Evolutionary conservation across 2,113 vertebrate species (phyloP).

Genomic region (Lichenostomus cassidix): DNA sequence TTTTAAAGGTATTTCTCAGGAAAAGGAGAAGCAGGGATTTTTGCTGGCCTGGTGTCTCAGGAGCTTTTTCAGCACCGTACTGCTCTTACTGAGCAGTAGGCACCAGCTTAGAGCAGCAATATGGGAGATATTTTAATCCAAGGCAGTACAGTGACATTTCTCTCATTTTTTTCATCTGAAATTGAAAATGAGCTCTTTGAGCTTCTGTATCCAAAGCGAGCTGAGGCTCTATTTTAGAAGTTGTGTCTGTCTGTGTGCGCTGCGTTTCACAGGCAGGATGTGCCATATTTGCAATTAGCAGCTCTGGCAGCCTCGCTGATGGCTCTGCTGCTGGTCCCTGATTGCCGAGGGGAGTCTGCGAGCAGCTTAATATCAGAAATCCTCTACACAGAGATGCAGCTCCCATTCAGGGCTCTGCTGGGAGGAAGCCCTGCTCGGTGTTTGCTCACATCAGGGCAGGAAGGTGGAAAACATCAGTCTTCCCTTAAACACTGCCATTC

Average conservation of each 20-base stretch:
- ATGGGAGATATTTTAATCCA: constrained; percentile 63
- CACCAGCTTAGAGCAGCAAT: constrained; percentile 38
- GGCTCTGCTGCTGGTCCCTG: not conserved
- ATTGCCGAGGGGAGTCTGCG: constrained; percentile 16
- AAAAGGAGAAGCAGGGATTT: not conserved
- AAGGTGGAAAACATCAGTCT: not conserved
- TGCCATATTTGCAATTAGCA: constrained; percentile 66
- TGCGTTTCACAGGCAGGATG: constrained; percentile 50
- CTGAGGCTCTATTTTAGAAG: constrained; percentile 63
- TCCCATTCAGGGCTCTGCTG: not conserved
- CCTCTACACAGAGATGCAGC: not conserved
- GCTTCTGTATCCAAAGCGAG: constrained; percentile 44
- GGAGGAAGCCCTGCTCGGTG: not conserved
- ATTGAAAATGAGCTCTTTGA: constrained; percentile 57
- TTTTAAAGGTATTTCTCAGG: not conserved
- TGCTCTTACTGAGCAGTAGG: constrained; percentile 56
- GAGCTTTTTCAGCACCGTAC: constrained; percentile 6
- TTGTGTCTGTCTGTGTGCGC: constrained; percentile 65
- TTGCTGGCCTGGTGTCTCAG: constrained; percentile 22
- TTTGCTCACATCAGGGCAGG: not conserved
- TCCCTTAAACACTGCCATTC: fast-evolving
- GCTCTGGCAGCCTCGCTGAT: constrained; percentile 48
- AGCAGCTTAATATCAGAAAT: not conserved
- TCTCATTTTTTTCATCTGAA: constrained; percentile 52
- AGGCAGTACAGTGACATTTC: constrained; percentile 63